Evolutionary conservation across 1,140 invertebrate species (phyloP), one percentile per base, ranked within the genome.

Genomic region (Drosophila sp.): DNA sequence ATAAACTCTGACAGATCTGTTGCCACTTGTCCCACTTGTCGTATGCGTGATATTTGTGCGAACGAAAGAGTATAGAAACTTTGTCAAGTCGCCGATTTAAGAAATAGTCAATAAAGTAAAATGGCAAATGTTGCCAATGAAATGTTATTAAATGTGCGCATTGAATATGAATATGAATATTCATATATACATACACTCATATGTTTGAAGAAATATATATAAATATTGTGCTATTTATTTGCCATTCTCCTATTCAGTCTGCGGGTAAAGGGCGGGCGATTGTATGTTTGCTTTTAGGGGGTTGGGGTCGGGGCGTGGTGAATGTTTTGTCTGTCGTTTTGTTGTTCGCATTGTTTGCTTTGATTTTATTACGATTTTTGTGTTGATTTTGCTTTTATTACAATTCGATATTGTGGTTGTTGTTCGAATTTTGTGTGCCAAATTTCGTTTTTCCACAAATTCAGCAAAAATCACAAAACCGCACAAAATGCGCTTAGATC

Each of bases 351-450:
- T 86, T 86, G 75, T 86, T 86, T 86, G 83, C 79, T 86, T 86
- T 86, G 82, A 86, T 86, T 86, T 86, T 87, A 86, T 86, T 86
- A 86, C 79, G 75, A 82, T 86, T 86, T 86, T 87, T 86, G 83
- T 86, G 82, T 86, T 86, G 83, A 86, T 86, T 86, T 86, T 86
- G 83, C 83, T 87, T 86, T 86, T 86, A 87, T 86, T 86, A 76
- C 76, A 87, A 87, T 82, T 81, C 79, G 82, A 87, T 85, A 79
- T 68, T 33, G 63, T 27, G 58, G 61, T 32, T 58, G 35, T 72
- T 58, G 33, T 33, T 64, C 72, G 63, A 50, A 50, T 62, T 74
- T 54, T 47, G 29, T 30, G n/a, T 47, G 40, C 25, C 33, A 41
- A 66, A 33, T 76, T 76, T 70, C 55, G 47, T 40, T 64, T 64